Conservation (phyloP, 2,888 invertebrate genomes). For the Petrophora chlorosata region DNA sequence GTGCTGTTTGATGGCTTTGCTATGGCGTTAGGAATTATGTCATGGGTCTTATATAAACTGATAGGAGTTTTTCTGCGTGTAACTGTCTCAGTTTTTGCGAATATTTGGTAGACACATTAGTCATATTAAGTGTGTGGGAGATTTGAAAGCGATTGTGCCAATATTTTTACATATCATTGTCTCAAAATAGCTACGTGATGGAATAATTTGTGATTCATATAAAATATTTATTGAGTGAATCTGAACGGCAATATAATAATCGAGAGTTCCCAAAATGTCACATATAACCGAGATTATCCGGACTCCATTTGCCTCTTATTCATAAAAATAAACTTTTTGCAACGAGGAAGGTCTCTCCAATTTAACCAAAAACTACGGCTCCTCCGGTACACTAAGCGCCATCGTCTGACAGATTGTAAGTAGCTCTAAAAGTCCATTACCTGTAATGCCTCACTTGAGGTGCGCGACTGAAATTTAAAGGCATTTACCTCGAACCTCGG, state of each 20-base stretch:
- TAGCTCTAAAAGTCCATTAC: conserved; percentile 38
- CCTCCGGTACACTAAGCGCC: conserved; percentile 18
- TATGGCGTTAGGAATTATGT: conserved; percentile 26
- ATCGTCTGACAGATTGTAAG: conserved; percentile 31
- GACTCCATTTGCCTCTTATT: too few relatives aligned
- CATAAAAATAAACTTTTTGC: too few relatives aligned
- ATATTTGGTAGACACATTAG: conserved; percentile 8
- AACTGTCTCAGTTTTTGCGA: conserved; percentile 6
- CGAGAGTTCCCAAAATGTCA: too few relatives aligned
- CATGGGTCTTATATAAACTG: conserved; percentile 23
- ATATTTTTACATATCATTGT: neutral
- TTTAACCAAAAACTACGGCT: neutral
- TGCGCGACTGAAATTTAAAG: conserved; percentile 34
- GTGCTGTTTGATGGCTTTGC: conserved; percentile 4
- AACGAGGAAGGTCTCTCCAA: too few relatives aligned
- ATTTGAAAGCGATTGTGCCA: neutral
- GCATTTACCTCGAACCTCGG: conserved; percentile 21
- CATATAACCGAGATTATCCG: too few relatives aligned
- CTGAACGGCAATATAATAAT: too few relatives aligned
- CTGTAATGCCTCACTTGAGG: conserved; percentile 33
- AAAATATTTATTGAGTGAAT: too few relatives aligned
- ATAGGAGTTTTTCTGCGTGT: neutral
- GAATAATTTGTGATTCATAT: too few relatives aligned
- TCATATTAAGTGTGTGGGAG: neutral
- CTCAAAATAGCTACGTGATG: too few relatives aligned